Evolutionary conservation across 1,140 invertebrate species (phyloP), one percentile per base, ranked within the genome.

Genomic region (Leptoteleia sp.): DNA sequence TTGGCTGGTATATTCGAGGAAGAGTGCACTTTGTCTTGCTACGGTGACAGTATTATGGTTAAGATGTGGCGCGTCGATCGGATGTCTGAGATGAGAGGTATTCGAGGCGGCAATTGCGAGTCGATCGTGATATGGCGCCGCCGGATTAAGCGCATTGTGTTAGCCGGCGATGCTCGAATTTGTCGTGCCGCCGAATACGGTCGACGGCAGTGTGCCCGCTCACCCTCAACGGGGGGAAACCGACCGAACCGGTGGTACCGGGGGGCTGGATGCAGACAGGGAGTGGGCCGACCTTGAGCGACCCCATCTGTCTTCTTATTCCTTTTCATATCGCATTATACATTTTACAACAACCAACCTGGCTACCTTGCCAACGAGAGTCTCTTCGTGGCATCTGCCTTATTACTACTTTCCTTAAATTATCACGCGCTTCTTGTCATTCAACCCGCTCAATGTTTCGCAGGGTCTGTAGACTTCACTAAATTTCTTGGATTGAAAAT

Each of bases 241-340:
- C 65, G 35, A 70, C 65, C 55, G 48, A 70, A 76, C 73, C 65
- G 59, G 73, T 76, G 57, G 48, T 15, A 59, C 52, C 37, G n/a
- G n/a, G 27, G 33, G 52, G 59, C 52, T 57, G 15, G 27, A 35
- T 16, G 45, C 59, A 64, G 55, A 68, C 62, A 45, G 64, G 64
- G 73, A 68, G 64, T 68, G 73, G 73, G 35, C 25, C 37, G 73
- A 76, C 73, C 73, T 70, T 76, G 64, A 38, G n/a, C 50, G 71
- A 75, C 71, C 71, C 71, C 29, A 73, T n/a, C n/a, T 65, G 61
- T 29, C 45, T 67, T 64, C 57, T 48, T 38, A 27, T 33, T 55
- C 55, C 31, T 61, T 67, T 75, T 57, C 54, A 54, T 67, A 67
- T 75, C 62, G 38, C 48, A 65, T 50, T 75, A 65, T 65, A 59